These are phyloP conservation scores for Diplolepis rosae DNA, from an alignment of 2,888 invertebrate genomes.

Conservation along the genomic window DNA sequence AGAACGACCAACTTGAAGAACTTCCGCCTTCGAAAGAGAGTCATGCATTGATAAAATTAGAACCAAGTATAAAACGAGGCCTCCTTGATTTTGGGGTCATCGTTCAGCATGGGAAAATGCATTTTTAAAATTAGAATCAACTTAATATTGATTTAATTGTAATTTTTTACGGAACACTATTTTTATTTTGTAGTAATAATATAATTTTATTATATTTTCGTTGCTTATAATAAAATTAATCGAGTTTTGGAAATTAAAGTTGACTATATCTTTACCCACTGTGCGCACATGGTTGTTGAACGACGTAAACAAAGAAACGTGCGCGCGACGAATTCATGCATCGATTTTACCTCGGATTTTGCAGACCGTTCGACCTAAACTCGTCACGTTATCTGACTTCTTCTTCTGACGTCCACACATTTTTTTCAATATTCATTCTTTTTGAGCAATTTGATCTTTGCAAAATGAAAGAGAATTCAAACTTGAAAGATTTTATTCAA, in stretches of 20 bases:
- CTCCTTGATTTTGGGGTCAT: not conserved
- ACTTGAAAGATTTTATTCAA: not conserved
- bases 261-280: conserved; percentile 31
- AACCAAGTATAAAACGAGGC: not conserved
- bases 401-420: conserved; percentile 1
- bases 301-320: conserved; percentile 72
- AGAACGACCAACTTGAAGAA: not conserved
- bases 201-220: not conserved
- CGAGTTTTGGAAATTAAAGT: not conserved
- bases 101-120: not conserved
- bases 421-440: conserved; percentile 15
- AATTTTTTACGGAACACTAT: not conserved
- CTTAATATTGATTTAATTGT: not conserved
- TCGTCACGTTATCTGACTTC: conserved; percentile 41
- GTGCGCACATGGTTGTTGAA: conserved; percentile 50
- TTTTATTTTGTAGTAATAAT: not conserved
- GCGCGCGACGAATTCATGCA: conserved; percentile 63
- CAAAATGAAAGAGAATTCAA: not conserved
- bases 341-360: conserved; percentile 59
- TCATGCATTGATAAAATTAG: not conserved
- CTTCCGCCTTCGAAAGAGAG: not conserved
- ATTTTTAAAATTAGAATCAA: not conserved
- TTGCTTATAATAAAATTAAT: not conserved
- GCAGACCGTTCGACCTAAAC: conserved; percentile 43
- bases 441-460: conserved; percentile 34